Base-by-base conservation (phyloP, 1,140 invertebrate genomes). In the Arion vulgaris region DNA sequence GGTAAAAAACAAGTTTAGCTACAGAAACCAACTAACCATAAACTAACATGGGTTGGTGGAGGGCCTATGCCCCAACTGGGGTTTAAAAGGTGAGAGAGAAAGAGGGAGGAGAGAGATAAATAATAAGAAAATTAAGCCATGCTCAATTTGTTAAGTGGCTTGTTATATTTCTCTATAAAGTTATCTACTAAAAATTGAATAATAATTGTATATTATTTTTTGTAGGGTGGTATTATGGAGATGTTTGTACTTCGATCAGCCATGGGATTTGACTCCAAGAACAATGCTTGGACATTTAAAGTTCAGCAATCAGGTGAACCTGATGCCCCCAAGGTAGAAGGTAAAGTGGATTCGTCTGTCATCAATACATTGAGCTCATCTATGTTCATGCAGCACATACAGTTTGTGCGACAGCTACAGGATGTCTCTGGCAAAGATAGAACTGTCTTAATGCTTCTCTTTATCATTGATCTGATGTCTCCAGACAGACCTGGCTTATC, bases 221-320 rank as follows among this genome's bases (percentile, higher is more conserved):
- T 28, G 11, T 39, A 91, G 90, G 96, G 96, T 17, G 95, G 95
- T 0, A 97, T 96, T 84, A 97, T 96, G 77, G 96, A 98, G 93
- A 96, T 98, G 94, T 96, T 98, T 95, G 96, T 98, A 45, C 93
- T 98, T 32, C 93, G 96, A 39, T 96, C 96, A 82, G 96, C 96
- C 0, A 95, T 97, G 93, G 96, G 95, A 62, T 98, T 97, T 89
- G 96, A 98, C 91, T 95, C 95, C 85, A 94, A 95, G 86, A 95
- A 95, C n/a, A 85, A 87, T 71, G 77, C 68, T 79, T 98, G 96
- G 97, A 96, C 95, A 93, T 84, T 88, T 53, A 85, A 84, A 80
- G 74, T 73, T 32, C 76, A 83, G 81, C 76, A 85, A 36, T 73
- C 71, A 17, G 23, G 19, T 15, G 15, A 19, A 28, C 26, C 28